A percentile compares a stretch with the other conserved stretches of the same genome.
Evolutionary conservation across 2,888 invertebrate genomes (phyloP).

Genomic region (Megamerina dolium): DNA sequence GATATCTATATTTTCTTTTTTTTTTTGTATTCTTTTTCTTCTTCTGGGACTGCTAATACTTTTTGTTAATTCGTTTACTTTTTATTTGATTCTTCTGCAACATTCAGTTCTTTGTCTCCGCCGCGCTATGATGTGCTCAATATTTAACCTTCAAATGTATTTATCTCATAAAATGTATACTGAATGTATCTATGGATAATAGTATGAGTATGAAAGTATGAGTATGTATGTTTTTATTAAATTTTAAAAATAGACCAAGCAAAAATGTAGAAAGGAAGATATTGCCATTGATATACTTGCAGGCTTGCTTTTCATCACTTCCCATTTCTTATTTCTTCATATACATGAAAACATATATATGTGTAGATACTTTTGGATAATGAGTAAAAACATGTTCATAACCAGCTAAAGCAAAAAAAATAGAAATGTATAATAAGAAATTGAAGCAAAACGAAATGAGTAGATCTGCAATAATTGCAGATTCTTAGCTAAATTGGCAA

Average conservation of each 20-base stretch:
- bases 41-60: background rate
- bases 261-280: too few species aligned
- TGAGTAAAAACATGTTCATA: slow-evolving; percentile 8
- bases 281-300: too few species aligned
- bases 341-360: too few species aligned
- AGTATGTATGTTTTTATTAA: too few species aligned
- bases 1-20: slow-evolving; percentile 20
- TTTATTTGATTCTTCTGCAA: background rate
- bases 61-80: background rate
- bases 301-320: too few species aligned
- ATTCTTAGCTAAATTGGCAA: slow-evolving; percentile 8
- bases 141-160: slow-evolving; percentile 30
- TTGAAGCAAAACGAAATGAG: background rate
- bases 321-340: too few species aligned
- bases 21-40: slow-evolving; percentile 5
- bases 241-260: too few species aligned
- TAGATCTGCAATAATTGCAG: slow-evolving; percentile 5
- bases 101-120: background rate
- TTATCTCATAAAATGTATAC: too few species aligned
- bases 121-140: too few species aligned
- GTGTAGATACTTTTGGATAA: background rate
- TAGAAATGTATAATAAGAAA: too few species aligned
- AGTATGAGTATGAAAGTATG: too few species aligned
- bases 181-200: slow-evolving; percentile 16
- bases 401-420: background rate